Conservation (phyloP, 2,797 vertebrate species). For the Microctenopoma lineatum region DNA sequence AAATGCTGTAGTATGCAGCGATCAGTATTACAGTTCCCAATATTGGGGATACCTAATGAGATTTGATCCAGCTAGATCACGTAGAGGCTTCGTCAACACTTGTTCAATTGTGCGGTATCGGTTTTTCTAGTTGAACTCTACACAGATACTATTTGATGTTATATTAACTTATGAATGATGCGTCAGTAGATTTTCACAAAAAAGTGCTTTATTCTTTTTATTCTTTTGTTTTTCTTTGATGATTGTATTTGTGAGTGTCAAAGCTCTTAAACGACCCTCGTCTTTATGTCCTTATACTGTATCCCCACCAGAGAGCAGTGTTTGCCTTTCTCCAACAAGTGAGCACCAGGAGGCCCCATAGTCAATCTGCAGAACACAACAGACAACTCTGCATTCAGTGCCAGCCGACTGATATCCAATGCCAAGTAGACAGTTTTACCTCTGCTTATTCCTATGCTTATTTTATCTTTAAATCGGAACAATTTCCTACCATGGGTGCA, state of each 20-base stretch:
- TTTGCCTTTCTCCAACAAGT: constrained; percentile 58
- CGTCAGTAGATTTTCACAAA: constrained; percentile 67
- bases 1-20: constrained; percentile 69
- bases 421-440: constrained; percentile 33
- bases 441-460: constrained; percentile 36
- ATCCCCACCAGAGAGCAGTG: constrained; percentile 79
- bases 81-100: constrained; percentile 61
- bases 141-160: constrained; percentile 70
- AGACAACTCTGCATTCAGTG: constrained; percentile 38
- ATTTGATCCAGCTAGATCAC: constrained; percentile 62
- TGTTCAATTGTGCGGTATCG: constrained; percentile 58
- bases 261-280: constrained; percentile 49
- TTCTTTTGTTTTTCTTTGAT: constrained; percentile 30
- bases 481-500: constrained; percentile 26
- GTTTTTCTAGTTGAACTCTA: constrained; percentile 51
- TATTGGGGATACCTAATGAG: constrained; percentile 51
- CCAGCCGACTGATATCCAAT: constrained; percentile 48
- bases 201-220: constrained; percentile 63
- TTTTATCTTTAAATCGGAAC: constrained; percentile 24
- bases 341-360: constrained; percentile 36
- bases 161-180: constrained; percentile 77
- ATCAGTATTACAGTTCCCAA: constrained; percentile 78
- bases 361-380: constrained; percentile 27
- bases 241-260: constrained; percentile 56
- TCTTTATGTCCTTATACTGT: constrained; percentile 53